Base-by-base conservation (phyloP, 2,113 vertebrate genomes). In the Corythornis vintsioides region DNA sequence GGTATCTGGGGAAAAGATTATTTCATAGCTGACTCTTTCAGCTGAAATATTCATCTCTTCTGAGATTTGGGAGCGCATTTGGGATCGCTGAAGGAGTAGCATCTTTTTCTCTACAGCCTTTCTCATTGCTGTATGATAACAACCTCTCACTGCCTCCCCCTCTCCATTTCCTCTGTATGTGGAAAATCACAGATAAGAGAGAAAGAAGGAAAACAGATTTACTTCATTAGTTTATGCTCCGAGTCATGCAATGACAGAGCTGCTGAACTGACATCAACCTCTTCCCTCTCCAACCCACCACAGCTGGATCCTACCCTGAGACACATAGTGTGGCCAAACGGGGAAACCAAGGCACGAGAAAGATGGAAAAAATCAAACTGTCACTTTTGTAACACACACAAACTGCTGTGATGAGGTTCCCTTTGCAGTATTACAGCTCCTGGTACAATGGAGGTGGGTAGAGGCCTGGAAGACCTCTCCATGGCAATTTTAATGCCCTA, bases 31-130 rank as follows among this genome's bases (percentile, higher is more conserved):
- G 86, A 89, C 48, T 59, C 56, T 91, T 91, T 93, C 79, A 95
- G 91, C 72, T 92, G 87, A 93, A 95, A 93, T 64, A 89, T 83
- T 79, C 82, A 64, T 29, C 56, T 92, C 82, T 80, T 92, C 56
- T 74, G 91, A 94, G 89, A 83, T 89, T 80, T 94, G 79, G 56
- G 56, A 91, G 29, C 29, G 70, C 82, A 74, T 80, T 83, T 89
- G 63, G 81, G 89, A 89, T 55, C 7, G 4, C 56, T 92, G 89
- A 87, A 93, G 48, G 55, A 91, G 84, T 64, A 92, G 89, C 91
- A 89, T 91, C 87, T 52, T 92, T 91, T 88, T 63, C 75, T 92
- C 40, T 21, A 40, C 52, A 92, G 74, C 13, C 55, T 70, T 55
- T 59, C 87, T 85, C 78, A 63, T 74, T 4, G 11, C 6, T 77